phyloP scores from a whole-genome alignment of 1,140 invertebrate species.

The Cherax destructor region DNA sequence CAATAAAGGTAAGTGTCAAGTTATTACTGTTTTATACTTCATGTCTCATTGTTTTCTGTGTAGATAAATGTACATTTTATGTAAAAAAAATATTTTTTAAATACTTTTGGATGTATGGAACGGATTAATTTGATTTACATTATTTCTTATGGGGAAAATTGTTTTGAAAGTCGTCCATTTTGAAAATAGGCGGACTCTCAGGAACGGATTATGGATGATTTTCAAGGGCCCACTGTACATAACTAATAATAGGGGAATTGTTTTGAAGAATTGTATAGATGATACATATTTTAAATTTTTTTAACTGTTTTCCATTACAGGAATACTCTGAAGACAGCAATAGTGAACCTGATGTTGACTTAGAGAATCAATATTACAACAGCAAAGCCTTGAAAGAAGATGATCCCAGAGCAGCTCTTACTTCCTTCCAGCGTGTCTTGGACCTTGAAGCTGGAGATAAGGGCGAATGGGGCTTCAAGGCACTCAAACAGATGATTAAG shows the following conservation, averaged over 20 bases:
- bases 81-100: too few relatives aligned
- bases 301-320: constrained; percentile 15
- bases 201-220: too few relatives aligned
- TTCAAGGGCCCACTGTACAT: too few relatives aligned
- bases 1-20: too few relatives aligned
- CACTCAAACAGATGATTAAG: constrained; percentile 99
- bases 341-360: constrained; percentile 98
- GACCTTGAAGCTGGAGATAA: constrained; percentile 98
- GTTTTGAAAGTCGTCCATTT: too few relatives aligned
- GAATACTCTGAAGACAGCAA: constrained; percentile 95
- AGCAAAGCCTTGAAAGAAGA: constrained; percentile 99
- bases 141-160: too few relatives aligned
- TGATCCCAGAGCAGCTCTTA: constrained; percentile 92
- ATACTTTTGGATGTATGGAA: too few relatives aligned
- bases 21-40: too few relatives aligned
- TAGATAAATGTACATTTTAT: too few relatives aligned
- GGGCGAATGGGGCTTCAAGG: constrained; percentile 99
- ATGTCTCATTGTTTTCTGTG: too few relatives aligned
- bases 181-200: too few relatives aligned
- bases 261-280: background rate
- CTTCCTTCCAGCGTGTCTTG: constrained; percentile 92
- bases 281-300: background rate
- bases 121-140: too few relatives aligned
- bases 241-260: background rate
- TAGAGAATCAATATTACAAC: constrained; percentile 99